Percentiles rank a stretch among this genome's conserved stretches.
These are phyloP conservation scores for Diploptera punctata DNA, from an alignment of 2,888 invertebrate species.

Conservation along the genomic window DNA sequence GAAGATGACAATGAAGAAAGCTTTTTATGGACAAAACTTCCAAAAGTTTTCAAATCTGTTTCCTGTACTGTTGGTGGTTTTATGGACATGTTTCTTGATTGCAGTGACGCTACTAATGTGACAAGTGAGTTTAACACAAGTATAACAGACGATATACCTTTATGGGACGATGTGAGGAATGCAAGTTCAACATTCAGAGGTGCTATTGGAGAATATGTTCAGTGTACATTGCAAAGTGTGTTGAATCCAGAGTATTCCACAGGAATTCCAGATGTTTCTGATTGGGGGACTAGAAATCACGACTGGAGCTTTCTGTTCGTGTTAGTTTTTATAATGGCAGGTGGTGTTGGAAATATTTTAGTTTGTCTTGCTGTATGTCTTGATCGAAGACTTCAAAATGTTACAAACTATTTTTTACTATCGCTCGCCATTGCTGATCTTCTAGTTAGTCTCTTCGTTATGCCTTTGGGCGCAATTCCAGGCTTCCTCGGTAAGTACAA, in stretches of 20 bases:
- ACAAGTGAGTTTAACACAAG: background rate
- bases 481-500: constrained; percentile 85
- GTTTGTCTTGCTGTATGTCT: constrained; percentile 93
- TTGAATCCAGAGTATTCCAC: background rate
- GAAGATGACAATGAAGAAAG: background rate
- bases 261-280: background rate
- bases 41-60: constrained; percentile 8
- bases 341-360: constrained; percentile 89
- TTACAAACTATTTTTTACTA: constrained; percentile 94
- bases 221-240: constrained; percentile 14
- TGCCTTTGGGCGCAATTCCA: constrained; percentile 94
- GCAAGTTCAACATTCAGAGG: background rate
- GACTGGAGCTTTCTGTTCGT: constrained; percentile 88
- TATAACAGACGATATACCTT: background rate
- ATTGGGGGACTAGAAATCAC: constrained; percentile 53
- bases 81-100: constrained; percentile 16
- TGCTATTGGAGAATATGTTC: constrained; percentile 1
- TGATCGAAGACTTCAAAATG: constrained; percentile 90
- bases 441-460: constrained; percentile 91
- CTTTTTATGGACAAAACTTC: background rate
- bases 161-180: constrained; percentile 17
- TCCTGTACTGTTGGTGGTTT: constrained; percentile 25
- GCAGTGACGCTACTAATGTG: background rate
- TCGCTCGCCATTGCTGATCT: constrained; percentile 94
- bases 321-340: constrained; percentile 84